These are phyloP conservation scores for Geopemphigus sp. DNA, from an alignment of 1,140 invertebrate genomes.

Conservation along the genomic window DNA sequence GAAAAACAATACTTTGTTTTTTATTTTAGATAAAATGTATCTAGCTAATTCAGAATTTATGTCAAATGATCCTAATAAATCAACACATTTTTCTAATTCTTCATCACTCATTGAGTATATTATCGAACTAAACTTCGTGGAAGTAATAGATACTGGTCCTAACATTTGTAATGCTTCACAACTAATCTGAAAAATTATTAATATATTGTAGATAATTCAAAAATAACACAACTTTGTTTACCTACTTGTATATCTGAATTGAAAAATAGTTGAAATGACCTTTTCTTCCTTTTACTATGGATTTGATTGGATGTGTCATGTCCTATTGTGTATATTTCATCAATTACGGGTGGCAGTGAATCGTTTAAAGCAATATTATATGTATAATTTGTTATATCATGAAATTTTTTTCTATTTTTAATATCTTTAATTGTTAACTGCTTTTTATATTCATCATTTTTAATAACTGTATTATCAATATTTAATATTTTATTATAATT, in stretches of 20 bases:
- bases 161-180: conserved; percentile 37
- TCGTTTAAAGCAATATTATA: not conserved
- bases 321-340: not conserved
- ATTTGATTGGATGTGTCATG: not conserved
- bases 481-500: not conserved
- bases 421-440: not conserved
- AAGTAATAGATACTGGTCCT: conserved; percentile 10
- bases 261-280: conserved; percentile 18
- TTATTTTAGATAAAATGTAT: not conserved
- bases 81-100: conserved; percentile 15
- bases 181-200: conserved; percentile 4
- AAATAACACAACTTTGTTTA: not conserved
- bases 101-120: conserved; percentile 23
- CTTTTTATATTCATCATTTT: not conserved
- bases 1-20: conserved; percentile 9
- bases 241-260: not conserved
- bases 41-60: not conserved
- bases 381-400: not conserved
- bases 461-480: not conserved
- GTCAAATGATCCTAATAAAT: conserved; percentile 35
- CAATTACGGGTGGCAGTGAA: not conserved
- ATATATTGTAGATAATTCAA: not conserved
- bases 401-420: not conserved
- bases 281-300: not conserved
- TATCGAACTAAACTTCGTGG: not conserved